Evolutionary conservation across 2,797 vertebrate species (phyloP).

Genomic region (Lemur catta): DNA sequence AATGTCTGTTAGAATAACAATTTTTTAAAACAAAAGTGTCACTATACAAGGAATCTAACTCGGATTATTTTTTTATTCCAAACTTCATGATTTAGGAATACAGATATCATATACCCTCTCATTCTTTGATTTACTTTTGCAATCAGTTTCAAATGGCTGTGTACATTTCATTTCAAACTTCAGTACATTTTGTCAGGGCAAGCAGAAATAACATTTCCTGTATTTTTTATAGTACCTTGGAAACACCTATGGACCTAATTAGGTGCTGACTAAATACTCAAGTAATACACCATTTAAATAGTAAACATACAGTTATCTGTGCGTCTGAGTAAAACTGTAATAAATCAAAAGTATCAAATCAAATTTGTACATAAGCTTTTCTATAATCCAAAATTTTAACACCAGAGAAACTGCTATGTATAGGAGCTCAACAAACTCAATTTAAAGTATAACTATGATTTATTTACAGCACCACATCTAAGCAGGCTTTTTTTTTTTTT

Average conservation of each 20-base stretch:
- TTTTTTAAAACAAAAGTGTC: conserved; percentile 39
- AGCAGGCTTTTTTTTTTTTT: neutral
- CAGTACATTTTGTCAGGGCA: neutral
- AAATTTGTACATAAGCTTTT: neutral
- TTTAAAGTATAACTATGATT: neutral
- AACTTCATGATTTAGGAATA: neutral
- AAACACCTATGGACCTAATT: neutral
- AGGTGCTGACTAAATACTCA: neutral
- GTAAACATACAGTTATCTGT: neutral
- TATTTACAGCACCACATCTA: conserved; percentile 9
- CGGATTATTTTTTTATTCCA: neutral
- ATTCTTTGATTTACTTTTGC: neutral
- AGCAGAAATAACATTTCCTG: conserved; percentile 35
- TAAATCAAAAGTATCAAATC: conserved; percentile 3
- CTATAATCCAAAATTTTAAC: neutral
- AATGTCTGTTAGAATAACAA: conserved; percentile 31
- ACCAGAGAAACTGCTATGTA: neutral
- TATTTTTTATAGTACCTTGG: neutral
- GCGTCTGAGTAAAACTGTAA: neutral
- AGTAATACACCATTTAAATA: neutral
- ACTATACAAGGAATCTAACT: neutral
- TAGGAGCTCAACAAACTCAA: neutral
- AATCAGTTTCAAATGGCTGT: conserved; percentile 22
- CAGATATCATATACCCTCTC: neutral
- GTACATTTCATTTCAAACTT: conserved; percentile 18